These are phyloP conservation scores for Dynastes hyllus DNA, from an alignment of 2,888 invertebrate genomes.

Conservation along the genomic window DNA sequence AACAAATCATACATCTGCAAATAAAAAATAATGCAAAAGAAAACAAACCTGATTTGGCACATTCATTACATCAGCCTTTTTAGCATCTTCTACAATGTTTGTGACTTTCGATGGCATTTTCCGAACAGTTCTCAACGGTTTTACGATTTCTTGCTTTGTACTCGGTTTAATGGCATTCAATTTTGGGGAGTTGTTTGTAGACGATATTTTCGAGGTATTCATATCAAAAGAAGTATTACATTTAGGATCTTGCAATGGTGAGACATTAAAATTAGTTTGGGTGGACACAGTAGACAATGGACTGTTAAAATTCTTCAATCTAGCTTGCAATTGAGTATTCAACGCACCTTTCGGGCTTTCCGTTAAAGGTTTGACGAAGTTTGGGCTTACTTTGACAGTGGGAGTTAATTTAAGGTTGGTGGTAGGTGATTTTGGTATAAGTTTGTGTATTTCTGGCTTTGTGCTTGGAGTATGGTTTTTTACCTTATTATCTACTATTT, in stretches of 20 bases:
- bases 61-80: conserved; percentile 55
- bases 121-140: conserved; percentile 59
- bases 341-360: conserved; percentile 67
- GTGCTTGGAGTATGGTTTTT: conserved; percentile 6
- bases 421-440: conserved; percentile 46
- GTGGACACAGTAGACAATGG: conserved; percentile 44
- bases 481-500: neutral
- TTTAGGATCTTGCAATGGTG: neutral
- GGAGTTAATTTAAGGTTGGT: conserved; percentile 68
- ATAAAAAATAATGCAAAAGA: conserved; percentile 61
- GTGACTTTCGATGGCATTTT: conserved; percentile 67
- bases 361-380: conserved; percentile 71
- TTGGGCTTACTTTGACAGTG: conserved; percentile 75
- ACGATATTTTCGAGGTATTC: neutral
- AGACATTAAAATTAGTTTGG: conserved; percentile 18
- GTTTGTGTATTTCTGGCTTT: conserved; percentile 22
- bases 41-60: conserved; percentile 67
- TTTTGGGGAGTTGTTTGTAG: neutral
- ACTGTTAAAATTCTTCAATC: conserved; percentile 60
- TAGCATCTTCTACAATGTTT: conserved; percentile 58
- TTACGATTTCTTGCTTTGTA: conserved; percentile 26
- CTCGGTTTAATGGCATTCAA: conserved; percentile 35
- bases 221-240: neutral
- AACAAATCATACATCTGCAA: neutral
- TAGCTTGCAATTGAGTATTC: conserved; percentile 66